Base-by-base conservation (phyloP, 2,888 invertebrate species). In the Choreutis nemorana region DNA sequence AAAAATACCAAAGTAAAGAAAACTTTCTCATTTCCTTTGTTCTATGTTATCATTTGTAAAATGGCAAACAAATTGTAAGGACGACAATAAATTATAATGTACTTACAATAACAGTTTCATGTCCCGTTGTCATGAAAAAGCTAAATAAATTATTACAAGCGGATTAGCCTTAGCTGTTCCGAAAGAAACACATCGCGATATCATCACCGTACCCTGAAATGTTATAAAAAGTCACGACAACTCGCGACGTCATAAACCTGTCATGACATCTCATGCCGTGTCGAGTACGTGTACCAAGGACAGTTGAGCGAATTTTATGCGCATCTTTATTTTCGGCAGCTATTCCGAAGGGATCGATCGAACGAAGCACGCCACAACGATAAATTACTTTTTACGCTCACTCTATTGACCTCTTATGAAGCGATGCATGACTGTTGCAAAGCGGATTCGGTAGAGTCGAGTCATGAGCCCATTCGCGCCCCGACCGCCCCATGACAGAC, bases 331-430 rank as follows among this genome's bases (percentile, higher is more conserved):
- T 57, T n/a, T n/a, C n/a, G n/a, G n/a, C n/a, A n/a, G n/a, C n/a
- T n/a, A n/a, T n/a, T n/a, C n/a, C n/a, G n/a, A n/a, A n/a, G n/a
- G 48, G 58, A 75, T 75, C 73, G 77, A 77, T 75, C 61, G 58
- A 39, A 38, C 43, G 35, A 54, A 48, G 54, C 75, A 77, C 75
- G 75, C 73, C 39, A 73, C 54, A 45, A 42, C 66, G 54, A 72
- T 73, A 66, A 68, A 66, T 71, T 66, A 72, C 68, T 77, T 75
- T 75, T 73, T 71, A 62, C 58, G 58, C 48, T 57, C 54, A 50
- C 55, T 62, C 45, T 37, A 50, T 45, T 50, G 51, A 54, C 49
- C 23, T 56, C 47, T 44, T 51, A 56, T 58, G 51, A 51, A 48
- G 43, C 48, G 42, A 39, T 50, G 53, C 59, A 61, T 60, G 65